These are phyloP conservation scores for Montipora efflorescens DNA, from an alignment of 64 coral and sea anemone genomes.

Conservation along the genomic window DNA sequence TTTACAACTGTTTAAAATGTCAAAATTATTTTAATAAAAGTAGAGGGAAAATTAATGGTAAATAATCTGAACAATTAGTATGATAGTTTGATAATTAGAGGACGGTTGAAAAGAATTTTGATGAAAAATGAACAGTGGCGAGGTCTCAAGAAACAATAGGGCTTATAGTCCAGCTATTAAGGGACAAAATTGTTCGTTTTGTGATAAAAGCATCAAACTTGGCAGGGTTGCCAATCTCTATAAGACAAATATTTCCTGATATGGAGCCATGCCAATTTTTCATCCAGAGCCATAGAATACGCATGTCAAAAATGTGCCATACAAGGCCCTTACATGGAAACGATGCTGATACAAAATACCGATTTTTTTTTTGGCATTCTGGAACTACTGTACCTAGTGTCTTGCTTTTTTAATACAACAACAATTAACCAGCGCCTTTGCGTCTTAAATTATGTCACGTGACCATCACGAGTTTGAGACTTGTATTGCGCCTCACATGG, in stretches of 20 bases:
- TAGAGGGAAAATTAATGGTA: too few species aligned
- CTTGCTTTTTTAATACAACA: conserved; percentile 2
- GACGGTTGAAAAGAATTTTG: too few species aligned
- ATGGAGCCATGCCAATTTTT: conserved; percentile 14
- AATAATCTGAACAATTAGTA: too few species aligned
- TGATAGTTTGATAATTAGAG: too few species aligned
- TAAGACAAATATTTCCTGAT: not conserved
- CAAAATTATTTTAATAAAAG: too few species aligned
- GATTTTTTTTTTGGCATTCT: not conserved
- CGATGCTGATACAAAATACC: not conserved
- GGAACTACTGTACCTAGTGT: conserved; percentile 8
- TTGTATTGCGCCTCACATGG: too few species aligned
- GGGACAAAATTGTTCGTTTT: not conserved
- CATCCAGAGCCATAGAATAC: not conserved
- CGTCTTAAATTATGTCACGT: conserved; percentile 15
- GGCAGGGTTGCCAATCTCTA: too few species aligned
- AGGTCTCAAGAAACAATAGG: too few species aligned
- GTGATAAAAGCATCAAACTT: conserved; percentile 11
- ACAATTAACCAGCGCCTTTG: not conserved
- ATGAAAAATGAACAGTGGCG: too few species aligned
- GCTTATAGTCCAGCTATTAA: not conserved
- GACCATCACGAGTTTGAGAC: not conserved
- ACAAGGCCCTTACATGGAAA: not conserved
- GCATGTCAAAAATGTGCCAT: conserved; percentile 1
- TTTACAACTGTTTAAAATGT: too few species aligned